These are phyloP conservation scores for Diadema setosum DNA, from an alignment of 35 echinoderm and acorn worm genomes.

Conservation along the genomic window DNA sequence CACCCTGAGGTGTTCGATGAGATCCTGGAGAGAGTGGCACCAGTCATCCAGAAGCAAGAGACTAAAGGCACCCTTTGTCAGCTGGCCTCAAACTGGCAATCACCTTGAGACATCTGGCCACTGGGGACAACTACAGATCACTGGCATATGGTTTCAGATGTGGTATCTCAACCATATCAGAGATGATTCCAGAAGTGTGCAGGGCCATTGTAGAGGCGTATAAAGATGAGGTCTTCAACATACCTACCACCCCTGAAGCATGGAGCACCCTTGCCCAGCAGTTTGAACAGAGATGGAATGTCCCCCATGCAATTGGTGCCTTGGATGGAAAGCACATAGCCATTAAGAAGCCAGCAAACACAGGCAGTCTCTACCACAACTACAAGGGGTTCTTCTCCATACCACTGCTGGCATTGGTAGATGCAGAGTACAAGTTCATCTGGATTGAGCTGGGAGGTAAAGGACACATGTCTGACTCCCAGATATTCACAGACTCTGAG, in stretches of 20 bases:
- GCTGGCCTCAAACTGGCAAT: slow-evolving; percentile 21
- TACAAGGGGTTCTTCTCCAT: too few relatives aligned
- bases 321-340: slow-evolving; percentile 43
- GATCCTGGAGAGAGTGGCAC: slow-evolving; percentile 27
- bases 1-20: neutral
- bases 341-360: slow-evolving; percentile 36
- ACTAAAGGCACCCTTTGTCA: neutral
- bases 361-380: slow-evolving; percentile 21
- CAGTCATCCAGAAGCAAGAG: slow-evolving; percentile 30
- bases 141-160: slow-evolving; percentile 30
- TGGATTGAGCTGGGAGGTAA: neutral
- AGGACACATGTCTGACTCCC: too few relatives aligned
- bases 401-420: slow-evolving; percentile 8
- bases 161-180: neutral
- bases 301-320: slow-evolving; percentile 31
- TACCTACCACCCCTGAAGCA: slow-evolving; percentile 20
- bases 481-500: neutral
- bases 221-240: slow-evolving; percentile 32
- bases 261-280: slow-evolving; percentile 48
- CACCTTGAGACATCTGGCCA: slow-evolving; percentile 43
- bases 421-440: slow-evolving; percentile 24
- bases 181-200: slow-evolving; percentile 31
- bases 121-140: slow-evolving; percentile 31
- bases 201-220: slow-evolving; percentile 30
- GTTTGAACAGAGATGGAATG: slow-evolving; percentile 46